Conservation (phyloP, 2,888 invertebrate species). For the Thecophora atra region DNA sequence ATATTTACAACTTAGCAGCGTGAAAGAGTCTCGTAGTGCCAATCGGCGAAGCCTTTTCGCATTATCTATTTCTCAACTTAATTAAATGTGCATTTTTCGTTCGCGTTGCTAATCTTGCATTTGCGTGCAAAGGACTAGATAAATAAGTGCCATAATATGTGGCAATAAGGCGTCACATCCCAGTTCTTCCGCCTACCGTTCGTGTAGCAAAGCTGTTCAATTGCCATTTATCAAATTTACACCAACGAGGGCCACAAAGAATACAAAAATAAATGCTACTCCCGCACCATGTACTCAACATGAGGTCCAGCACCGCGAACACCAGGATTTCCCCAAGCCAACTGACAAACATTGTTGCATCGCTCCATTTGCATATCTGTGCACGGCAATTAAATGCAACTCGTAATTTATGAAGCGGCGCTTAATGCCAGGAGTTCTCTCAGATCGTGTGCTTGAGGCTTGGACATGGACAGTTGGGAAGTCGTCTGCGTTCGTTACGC, state of each 20-base stretch:
- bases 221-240: constrained; percentile 47
- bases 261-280: constrained; percentile 15
- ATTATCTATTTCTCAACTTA: background rate
- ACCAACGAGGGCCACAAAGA: constrained; percentile 30
- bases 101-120: constrained; percentile 4
- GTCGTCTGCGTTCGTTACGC: background rate
- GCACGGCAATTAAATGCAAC: constrained; percentile 28
- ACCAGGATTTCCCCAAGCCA: constrained; percentile 16
- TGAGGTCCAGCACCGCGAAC: constrained; percentile 23
- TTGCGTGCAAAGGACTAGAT: constrained; percentile 20
- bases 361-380: constrained; percentile 34
- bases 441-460: background rate
- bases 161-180: constrained; percentile 2
- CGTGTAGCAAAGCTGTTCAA: constrained; percentile 13
- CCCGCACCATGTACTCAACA: constrained; percentile 36
- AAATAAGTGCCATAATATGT: constrained; percentile 25
- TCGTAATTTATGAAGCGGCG: constrained; percentile 11
- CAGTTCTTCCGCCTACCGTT: background rate
- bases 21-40: background rate
- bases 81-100: constrained; percentile 16
- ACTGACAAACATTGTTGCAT: constrained; percentile 33
- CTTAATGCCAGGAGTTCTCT: constrained; percentile 2
- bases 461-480: background rate
- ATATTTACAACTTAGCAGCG: background rate
- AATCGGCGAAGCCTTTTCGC: constrained; percentile 2